Evolutionary conservation across 2,113 vertebrate genomes (phyloP).

Genomic region (Corvus cornix): DNA sequence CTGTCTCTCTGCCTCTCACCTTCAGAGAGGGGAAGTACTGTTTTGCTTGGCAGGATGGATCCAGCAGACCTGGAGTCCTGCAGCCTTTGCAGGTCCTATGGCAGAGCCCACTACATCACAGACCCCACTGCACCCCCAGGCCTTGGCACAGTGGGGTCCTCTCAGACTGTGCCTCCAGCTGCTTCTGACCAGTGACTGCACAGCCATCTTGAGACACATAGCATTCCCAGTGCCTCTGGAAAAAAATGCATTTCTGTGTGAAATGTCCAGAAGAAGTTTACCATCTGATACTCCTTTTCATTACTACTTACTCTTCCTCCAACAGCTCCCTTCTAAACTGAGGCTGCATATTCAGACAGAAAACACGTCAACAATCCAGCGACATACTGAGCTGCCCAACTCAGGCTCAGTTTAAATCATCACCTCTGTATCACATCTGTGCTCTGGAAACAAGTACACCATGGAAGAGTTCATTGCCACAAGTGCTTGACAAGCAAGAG

Average conservation of each 20-base stretch:
- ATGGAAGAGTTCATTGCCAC: background rate
- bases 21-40: background rate
- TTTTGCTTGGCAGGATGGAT: background rate
- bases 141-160: fast-evolving
- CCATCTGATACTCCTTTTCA: background rate
- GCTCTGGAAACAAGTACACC: background rate
- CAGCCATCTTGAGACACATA: background rate
- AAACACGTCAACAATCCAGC: background rate
- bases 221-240: background rate
- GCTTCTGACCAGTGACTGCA: background rate
- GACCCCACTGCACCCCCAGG: fast-evolving
- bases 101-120: background rate
- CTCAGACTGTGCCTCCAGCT: background rate
- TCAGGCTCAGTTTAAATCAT: background rate
- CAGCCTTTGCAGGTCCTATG: fast-evolving
- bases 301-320: background rate
- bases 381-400: background rate
- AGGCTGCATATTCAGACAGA: background rate
- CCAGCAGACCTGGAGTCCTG: background rate
- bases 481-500: background rate
- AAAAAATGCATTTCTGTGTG: background rate
- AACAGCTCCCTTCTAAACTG: background rate
- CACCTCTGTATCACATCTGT: background rate
- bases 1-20: background rate
- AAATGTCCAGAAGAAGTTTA: background rate